Percentiles rank a stretch among this genome's conserved stretches.
Conservation (phyloP, 2,888 invertebrate species). For the Aleiodes leptofemur region DNA sequence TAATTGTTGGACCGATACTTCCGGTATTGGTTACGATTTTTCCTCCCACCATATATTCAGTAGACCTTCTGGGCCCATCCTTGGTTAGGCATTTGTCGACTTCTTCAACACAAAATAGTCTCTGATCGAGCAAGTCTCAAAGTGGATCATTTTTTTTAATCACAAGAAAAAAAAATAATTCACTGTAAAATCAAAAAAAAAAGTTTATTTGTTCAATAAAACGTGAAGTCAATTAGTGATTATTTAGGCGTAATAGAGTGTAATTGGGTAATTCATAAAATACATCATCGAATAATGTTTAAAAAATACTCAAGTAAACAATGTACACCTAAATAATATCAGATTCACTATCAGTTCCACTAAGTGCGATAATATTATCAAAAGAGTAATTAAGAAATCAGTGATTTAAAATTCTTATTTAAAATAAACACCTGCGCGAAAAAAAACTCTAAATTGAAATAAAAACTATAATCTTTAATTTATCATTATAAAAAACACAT, state of each 20-base stretch:
- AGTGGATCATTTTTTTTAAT: slow-evolving; percentile 43
- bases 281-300: no score
- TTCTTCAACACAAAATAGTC: slow-evolving; percentile 49
- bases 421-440: no score
- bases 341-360: no score
- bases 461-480: no score
- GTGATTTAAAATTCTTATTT: no score
- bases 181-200: slow-evolving; percentile 13
- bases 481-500: no score
- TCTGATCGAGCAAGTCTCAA: slow-evolving; percentile 51
- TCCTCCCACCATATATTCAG: slow-evolving; percentile 57
- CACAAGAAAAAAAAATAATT: neutral
- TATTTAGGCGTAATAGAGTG: slow-evolving; percentile 25
- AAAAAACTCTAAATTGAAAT: no score
- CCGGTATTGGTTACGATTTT: slow-evolving; percentile 51
- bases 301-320: neutral
- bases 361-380: no score
- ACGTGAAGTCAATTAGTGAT: slow-evolving; percentile 9
- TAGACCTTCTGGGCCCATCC: slow-evolving; percentile 57
- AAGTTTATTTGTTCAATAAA: slow-evolving; percentile 13
- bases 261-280: slow-evolving; percentile 6
- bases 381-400: no score
- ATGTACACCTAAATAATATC: neutral
- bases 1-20: slow-evolving; percentile 45
- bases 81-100: slow-evolving; percentile 42